Base-by-base conservation (phyloP, 2,888 invertebrate species). In the Clepsis dumicolana region DNA sequence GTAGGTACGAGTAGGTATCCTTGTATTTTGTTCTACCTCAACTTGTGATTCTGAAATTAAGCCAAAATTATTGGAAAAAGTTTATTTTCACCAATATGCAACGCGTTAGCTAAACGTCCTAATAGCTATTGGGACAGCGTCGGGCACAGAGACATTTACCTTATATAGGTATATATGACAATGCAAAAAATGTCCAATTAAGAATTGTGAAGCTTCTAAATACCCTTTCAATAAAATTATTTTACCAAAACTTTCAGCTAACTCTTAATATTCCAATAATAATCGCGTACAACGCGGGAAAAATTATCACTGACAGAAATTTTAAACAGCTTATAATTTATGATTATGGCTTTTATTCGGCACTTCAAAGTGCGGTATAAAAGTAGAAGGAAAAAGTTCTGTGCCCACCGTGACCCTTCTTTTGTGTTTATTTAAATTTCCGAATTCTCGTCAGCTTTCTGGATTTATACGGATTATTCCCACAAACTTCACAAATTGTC, bases 381-480 rank as follows among this genome's bases (percentile, higher is more conserved):
- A 69, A 59, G 24, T 18, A 29, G 38, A 60, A 67, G n/a, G 35
- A 60, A 62, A 66, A 65, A 63, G 52, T 57, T 66, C 38, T 5
- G 16, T 29, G 8, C 24, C 16, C 32, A 4, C 8, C 24, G 21
- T 38, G 38, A 50, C 57, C 50, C 50, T 57, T 67, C 63, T 63
- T 61, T 52, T 67, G 57, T 67, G 50, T 57, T 57, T 57, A 63
- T 67, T 67, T 52, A 63, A 67, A 63, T 63, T 57, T 56, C n/a
- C 35, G 14, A 52, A 41, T 63, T 67, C 29, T 57, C 56, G 38
- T 62, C 67, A 38, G 38, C 48, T 57, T 59, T 48, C 41, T 41
- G n/a, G 29, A 57, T 67, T 50, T 57, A 56, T 18, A 10, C 18
- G 27, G 27, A 38, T 57, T 50, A 57, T 48, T 61, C 16, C 14